Conservation (phyloP, 1,140 invertebrate genomes). For the Homalodisca vitripennis region DNA sequence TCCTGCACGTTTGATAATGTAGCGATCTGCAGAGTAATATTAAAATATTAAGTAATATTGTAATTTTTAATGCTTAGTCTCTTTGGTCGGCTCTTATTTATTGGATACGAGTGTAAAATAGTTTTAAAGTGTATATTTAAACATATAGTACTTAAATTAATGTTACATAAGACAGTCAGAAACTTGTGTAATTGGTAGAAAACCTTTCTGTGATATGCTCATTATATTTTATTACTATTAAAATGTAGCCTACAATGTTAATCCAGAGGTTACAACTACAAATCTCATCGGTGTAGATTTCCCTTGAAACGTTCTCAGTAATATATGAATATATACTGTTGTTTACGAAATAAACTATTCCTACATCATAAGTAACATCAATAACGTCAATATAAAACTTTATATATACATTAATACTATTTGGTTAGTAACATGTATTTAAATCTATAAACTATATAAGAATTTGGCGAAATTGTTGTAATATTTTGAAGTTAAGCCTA, state of each 20-base stretch:
- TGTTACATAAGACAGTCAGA: not conserved
- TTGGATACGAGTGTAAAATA: no score
- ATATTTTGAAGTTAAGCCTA: not conserved
- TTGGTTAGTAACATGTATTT: not conserved
- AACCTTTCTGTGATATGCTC: not conserved
- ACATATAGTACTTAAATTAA: not conserved
- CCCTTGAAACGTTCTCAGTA: not conserved
- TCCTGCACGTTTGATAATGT: no score
- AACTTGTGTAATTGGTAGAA: not conserved
- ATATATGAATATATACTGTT: not conserved
- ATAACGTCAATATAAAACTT: not conserved
- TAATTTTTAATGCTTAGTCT: no score
- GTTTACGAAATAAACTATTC: not conserved
- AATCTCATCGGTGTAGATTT: not conserved
- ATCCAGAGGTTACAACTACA: not conserved
- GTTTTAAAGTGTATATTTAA: no score
- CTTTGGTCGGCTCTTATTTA: no score
- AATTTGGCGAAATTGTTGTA: not conserved
- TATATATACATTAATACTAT: not conserved
- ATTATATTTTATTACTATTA: not conserved
- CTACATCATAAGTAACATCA: not conserved
- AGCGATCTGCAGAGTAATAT: no score
- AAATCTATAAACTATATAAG: not conserved
- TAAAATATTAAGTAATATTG: no score
- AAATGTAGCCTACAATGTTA: not conserved